These are phyloP conservation scores for Plebejus argus DNA, from an alignment of 2,888 invertebrate species.

Conservation along the genomic window DNA sequence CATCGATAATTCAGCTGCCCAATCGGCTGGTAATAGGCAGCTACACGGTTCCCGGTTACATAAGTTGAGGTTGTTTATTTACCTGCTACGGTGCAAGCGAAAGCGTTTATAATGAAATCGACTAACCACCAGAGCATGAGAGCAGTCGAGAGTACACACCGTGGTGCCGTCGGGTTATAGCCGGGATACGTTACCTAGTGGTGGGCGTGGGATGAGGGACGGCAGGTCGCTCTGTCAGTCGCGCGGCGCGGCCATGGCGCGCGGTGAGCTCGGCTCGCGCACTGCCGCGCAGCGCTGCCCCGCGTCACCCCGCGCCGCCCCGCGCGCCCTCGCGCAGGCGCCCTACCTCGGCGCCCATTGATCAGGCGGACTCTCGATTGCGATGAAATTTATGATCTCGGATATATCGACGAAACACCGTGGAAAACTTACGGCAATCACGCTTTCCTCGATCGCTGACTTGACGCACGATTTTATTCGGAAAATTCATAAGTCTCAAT, in stretches of 20 bases:
- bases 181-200: slow-evolving; percentile 60
- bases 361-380: slow-evolving; percentile 76
- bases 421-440: slow-evolving; percentile 48
- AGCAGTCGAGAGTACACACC: slow-evolving; percentile 74
- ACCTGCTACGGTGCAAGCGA: slow-evolving; percentile 29
- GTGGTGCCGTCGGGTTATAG: slow-evolving; percentile 45
- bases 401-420: slow-evolving; percentile 71
- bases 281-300: slow-evolving; percentile 63
- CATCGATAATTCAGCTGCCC: background rate
- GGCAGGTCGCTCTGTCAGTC: slow-evolving; percentile 61
- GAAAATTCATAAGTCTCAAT: too few species aligned
- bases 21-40: background rate
- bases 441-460: background rate
- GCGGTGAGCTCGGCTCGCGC: slow-evolving; percentile 69
- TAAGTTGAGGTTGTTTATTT: slow-evolving; percentile 31
- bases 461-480: background rate
- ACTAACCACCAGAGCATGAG: slow-evolving; percentile 77
- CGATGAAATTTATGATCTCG: slow-evolving; percentile 77
- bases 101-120: slow-evolving; percentile 42
- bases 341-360: slow-evolving; percentile 56
- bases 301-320: slow-evolving; percentile 44
- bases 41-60: background rate
- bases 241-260: slow-evolving; percentile 73
- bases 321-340: slow-evolving; percentile 45
- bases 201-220: slow-evolving; percentile 49